Conservation (phyloP, 2,797 vertebrate species). For the Tragelaphus eurycerus region DNA sequence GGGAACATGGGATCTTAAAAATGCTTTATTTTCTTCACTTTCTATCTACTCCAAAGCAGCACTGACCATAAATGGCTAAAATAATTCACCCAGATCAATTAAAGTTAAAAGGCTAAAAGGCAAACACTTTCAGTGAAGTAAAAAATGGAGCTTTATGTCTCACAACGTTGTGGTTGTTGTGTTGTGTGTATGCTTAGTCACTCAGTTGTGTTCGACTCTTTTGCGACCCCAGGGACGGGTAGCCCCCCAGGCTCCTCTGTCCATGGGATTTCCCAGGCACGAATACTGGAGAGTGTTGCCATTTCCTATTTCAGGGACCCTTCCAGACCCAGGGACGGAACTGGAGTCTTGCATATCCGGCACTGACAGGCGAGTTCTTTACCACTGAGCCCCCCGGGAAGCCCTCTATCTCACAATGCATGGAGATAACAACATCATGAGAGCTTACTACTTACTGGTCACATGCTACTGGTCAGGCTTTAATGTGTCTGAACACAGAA, state of each 20-base stretch:
- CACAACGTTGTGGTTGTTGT: accelerated
- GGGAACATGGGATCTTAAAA: slow-evolving; percentile 13
- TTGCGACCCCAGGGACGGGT: background rate
- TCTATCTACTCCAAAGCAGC: background rate
- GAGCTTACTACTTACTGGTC: no score
- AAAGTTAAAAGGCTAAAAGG: background rate
- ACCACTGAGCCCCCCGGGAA: background rate
- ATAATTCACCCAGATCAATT: background rate
- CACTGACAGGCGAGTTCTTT: background rate
- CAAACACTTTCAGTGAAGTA: background rate
- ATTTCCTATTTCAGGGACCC: background rate
- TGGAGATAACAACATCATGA: background rate
- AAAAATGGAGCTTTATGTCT: accelerated
- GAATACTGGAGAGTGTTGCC: background rate
- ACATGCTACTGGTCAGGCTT: background rate
- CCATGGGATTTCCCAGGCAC: background rate
- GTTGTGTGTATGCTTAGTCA: background rate
- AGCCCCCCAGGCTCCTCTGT: background rate
- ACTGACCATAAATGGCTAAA: background rate
- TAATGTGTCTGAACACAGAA: background rate
- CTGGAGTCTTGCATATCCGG: background rate
- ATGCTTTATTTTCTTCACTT: background rate
- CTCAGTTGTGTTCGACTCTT: background rate
- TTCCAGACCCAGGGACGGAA: background rate
- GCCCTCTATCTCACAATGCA: background rate